Evolutionary conservation across 2,888 invertebrate genomes (phyloP).

Genomic region (Penaeus monodon): DNA sequence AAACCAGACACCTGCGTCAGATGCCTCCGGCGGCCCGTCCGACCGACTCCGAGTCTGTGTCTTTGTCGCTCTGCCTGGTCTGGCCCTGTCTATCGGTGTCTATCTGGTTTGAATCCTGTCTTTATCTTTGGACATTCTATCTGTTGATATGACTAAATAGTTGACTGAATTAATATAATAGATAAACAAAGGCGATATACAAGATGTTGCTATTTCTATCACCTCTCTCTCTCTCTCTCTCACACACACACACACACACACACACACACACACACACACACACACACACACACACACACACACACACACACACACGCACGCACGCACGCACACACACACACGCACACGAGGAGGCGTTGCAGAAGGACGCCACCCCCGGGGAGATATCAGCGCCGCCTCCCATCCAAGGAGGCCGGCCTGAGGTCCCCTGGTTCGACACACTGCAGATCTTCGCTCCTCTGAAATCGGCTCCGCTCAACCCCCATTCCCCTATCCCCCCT

Average conservation of each 20-base stretch:
- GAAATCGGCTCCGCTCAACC: background rate
- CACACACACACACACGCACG: background rate
- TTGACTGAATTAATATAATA: too few relatives aligned
- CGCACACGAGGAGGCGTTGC: background rate
- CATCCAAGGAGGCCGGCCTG: background rate
- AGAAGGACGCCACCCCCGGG: background rate
- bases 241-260: background rate
- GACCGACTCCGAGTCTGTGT: too few relatives aligned
- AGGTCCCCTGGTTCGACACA: background rate
- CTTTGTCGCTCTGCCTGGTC: too few relatives aligned
- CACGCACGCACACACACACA: background rate
- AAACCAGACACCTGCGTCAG: too few relatives aligned
- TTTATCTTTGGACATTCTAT: too few relatives aligned
- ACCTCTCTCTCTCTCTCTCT: slow-evolving; percentile 10
- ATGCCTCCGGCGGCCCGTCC: too few relatives aligned
- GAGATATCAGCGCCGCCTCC: background rate
- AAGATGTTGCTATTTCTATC: background rate
- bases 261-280: too few relatives aligned
- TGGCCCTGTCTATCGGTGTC: too few relatives aligned
- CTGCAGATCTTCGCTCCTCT: background rate
- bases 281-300: background rate
- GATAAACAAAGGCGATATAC: too few relatives aligned
- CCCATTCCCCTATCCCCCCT: background rate
- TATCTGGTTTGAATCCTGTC: too few relatives aligned
- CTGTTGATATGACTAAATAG: too few relatives aligned